Evolutionary conservation across 1,140 invertebrate species (phyloP), one percentile per base, ranked within the genome.

Genomic region (Stratiolaelaps scimitus): DNA sequence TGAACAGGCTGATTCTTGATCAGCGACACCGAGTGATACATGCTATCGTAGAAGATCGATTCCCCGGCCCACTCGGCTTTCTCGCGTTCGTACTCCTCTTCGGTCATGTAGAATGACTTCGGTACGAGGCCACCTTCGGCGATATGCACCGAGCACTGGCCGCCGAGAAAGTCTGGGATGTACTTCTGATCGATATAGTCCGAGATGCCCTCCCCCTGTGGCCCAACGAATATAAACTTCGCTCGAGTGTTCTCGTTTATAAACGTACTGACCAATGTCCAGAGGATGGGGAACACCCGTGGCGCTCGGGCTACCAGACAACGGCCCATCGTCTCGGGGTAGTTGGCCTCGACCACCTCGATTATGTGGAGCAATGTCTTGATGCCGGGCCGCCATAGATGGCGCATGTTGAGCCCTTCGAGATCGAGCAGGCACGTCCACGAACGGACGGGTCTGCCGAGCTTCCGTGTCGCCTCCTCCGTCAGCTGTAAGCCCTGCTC

Each of bases 241-340:
- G 86, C 86, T 68, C 92, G 82, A 0, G 92, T 96, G 71, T 90
- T 90, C 75, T 95, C 92, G 78, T 95, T 91, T 72, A 96, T 96
- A 75, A 96, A 95, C n/a, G 90, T 90, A 73, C 88, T 89, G 65
- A 96, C 87, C 53, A 96, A 81, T 0, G 92, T 95, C 92, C 92
- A 96, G n/a, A 95, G 79, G 67, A 96, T 91, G 0, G 92, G 92
- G 74, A 96, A 96, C 48, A 94, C 90, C 69, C 91, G 80, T 1
- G 90, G 90, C 30, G 89, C 89, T 69, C 89, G 79, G 65, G 90
- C 85, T 68, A 93, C 88, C 28, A 92, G 78, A 60, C 92, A 87
- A 45, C 84, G 77, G 17, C 88, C 89, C 85, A 96, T 88, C 7
- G 91, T 95, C 78, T 96, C 92, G 10, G 92, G 92, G 78, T 96